Conservation (phyloP, 2,888 invertebrate genomes). For the Chorisops tibialis region DNA sequence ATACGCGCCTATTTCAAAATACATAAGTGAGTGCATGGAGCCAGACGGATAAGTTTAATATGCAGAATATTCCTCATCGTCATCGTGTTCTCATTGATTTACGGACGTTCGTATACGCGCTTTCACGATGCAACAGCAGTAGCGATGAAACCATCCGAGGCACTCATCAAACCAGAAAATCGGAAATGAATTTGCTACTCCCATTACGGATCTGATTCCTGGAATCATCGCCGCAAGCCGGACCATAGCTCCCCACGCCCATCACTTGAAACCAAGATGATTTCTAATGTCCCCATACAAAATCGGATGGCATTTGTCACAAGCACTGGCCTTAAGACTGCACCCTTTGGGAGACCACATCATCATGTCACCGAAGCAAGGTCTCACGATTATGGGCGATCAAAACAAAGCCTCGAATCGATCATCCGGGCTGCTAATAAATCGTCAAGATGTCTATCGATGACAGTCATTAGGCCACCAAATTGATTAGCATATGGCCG, state of each 20-base stretch:
- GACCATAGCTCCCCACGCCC: neutral
- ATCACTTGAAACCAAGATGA: neutral
- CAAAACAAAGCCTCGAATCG: slow-evolving; percentile 19
- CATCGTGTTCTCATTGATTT: neutral
- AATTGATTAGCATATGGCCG: slow-evolving; percentile 15
- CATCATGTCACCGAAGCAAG: neutral
- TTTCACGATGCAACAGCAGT: neutral
- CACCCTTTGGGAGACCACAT: neutral
- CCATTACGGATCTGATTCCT: neutral
- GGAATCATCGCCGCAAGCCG: neutral
- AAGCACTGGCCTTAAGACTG: neutral
- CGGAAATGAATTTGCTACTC: slow-evolving; percentile 12
- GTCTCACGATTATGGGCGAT: neutral
- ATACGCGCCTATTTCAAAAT: neutral
- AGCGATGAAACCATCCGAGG: neutral
- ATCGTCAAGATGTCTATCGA: slow-evolving; percentile 26
- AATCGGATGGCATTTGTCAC: slow-evolving; percentile 3
- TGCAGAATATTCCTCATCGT: slow-evolving; percentile 15
- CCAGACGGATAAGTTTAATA: slow-evolving; percentile 9
- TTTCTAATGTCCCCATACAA: slow-evolving; percentile 2
- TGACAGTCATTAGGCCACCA: slow-evolving; percentile 25
- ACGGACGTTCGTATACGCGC: neutral
- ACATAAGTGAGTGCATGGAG: too few relatives aligned
- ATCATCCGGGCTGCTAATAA: slow-evolving; percentile 22
- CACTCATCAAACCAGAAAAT: slow-evolving; percentile 2